Conservation (phyloP, 1,140 invertebrate genomes). For the Drosophila biarmipes region DNA sequence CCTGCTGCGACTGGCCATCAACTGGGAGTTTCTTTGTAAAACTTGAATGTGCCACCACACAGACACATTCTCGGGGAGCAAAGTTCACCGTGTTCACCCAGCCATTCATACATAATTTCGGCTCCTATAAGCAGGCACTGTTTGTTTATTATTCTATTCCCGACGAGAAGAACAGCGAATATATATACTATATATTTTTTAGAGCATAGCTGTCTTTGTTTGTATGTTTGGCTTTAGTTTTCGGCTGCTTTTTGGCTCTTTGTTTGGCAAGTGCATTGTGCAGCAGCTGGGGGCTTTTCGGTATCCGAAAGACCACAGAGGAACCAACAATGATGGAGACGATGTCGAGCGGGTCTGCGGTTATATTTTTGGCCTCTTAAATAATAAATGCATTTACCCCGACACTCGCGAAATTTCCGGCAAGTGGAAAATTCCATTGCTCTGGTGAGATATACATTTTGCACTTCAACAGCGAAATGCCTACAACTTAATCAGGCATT, state of each 20-base stretch:
- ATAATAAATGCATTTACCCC: conserved; percentile 67
- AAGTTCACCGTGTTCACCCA: conserved; percentile 14
- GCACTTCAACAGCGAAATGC: conserved; percentile 55
- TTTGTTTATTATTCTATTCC: conserved; percentile 45
- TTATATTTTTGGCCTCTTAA: conserved; percentile 58
- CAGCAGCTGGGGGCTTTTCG: conserved; percentile 16
- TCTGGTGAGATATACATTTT: conserved; percentile 53
- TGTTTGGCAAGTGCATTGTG: conserved; percentile 70
- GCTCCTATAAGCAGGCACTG: conserved; percentile 41
- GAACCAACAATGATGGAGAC: conserved; percentile 40
- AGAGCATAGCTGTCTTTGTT: conserved; percentile 63
- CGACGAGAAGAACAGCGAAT: conserved; percentile 25
- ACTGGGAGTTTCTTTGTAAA: conserved; percentile 24
- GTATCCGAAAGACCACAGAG: conserved; percentile 15
- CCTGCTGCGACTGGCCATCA: neutral
- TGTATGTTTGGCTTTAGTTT: conserved; percentile 43
- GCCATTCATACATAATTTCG: conserved; percentile 47
- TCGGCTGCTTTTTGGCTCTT: conserved; percentile 41
- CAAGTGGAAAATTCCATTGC: conserved; percentile 19
- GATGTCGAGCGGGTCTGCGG: conserved; percentile 39
- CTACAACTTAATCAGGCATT: conserved; percentile 73
- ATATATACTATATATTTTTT: conserved; percentile 44
- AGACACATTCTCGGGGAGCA: conserved; percentile 1
- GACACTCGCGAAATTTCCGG: conserved; percentile 18
- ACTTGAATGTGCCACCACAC: conserved; percentile 38